Conservation (phyloP, 2,113 vertebrate species). For the Zosterops pallidus region DNA sequence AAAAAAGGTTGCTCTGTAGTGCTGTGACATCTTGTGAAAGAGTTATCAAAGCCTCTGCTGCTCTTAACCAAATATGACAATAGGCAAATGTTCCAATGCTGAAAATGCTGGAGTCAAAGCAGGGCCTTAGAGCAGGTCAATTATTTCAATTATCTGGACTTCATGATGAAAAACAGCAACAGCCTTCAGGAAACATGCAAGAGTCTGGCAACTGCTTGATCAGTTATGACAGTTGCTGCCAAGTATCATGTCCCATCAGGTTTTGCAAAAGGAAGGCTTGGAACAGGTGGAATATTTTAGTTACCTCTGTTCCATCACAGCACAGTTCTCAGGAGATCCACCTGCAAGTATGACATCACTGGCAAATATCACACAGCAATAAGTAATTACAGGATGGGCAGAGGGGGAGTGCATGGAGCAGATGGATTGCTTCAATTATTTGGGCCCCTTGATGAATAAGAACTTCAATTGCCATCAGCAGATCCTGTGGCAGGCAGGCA, state of each 20-base stretch:
- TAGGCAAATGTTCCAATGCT: conserved; percentile 8
- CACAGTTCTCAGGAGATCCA: not conserved
- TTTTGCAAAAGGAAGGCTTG: not conserved
- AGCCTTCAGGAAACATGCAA: conserved; percentile 40
- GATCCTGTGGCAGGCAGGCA: conserved; percentile 20
- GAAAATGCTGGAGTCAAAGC: not conserved
- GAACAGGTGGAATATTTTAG: conserved; percentile 18
- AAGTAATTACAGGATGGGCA: not conserved
- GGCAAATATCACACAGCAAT: conserved; percentile 14
- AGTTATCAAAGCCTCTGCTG: conserved; percentile 23
- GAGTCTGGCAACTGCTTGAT: not conserved
- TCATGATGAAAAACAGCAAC: conserved; percentile 52
- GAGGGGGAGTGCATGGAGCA: not conserved
- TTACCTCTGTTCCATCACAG: not conserved
- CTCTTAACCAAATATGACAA: conserved; percentile 16
- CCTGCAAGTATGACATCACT: conserved; percentile 15
- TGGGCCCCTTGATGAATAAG: conserved; percentile 35
- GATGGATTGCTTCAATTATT: conserved; percentile 51
- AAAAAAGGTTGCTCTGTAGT: not conserved
- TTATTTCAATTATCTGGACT: conserved; percentile 65
- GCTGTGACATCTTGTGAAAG: conserved; percentile 11
- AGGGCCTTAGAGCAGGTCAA: conserved; percentile 32
- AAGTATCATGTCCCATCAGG: conserved; percentile 13
- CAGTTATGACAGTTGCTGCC: conserved; percentile 21
- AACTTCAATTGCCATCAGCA: conserved; percentile 44